Evolutionary conservation across 1,140 invertebrate species (phyloP), one percentile per base, ranked within the genome.

Genomic region (Aradophagus sp.): DNA sequence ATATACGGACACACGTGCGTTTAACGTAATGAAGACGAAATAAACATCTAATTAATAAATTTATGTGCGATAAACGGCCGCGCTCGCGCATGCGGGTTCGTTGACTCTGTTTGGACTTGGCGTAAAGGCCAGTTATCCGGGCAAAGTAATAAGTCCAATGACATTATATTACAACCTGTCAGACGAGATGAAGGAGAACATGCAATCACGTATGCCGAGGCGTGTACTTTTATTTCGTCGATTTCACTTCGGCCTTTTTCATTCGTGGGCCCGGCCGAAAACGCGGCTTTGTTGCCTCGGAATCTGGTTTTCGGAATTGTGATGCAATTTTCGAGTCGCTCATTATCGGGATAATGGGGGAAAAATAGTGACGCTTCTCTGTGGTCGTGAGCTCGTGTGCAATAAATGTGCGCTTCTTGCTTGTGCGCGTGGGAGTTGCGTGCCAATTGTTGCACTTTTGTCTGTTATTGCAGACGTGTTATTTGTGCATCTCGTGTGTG

Each of bases 81-180:
- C 32, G 47, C 45, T 36, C 59, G 15, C 12, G 62, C 23, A 38
- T 39, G 53, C 31, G 56, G 50, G 69, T 67, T 73, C 69, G 50
- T 73, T 73, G 69, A 73, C 69, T 73, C 56, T 36, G 66, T 69
- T 74, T 48, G 39, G 66, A 65, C 56, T 59, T 48, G 56, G 41
- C 35, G 58, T 45, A 47, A 47, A 67, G 45, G 58, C 35, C 65
- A 53, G 73, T 73, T 75, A 75, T 65, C 55, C 53, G 34, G 58
- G 56, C 59, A 68, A 65, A 65, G 65, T 62, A 69, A 70, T 62
- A 69, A 67, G 55, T 69, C 67, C 63, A 76, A 76, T 76, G 74
- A 76, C 74, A 76, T 74, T 71, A 72, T 70, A 73, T 73, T 73
- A 71, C 53, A 73, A 73, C 56, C 73, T 73, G 73, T 75, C 73